These are phyloP conservation scores for Asteroscopus sphinx DNA, from an alignment of 2,888 invertebrate genomes.

Conservation along the genomic window DNA sequence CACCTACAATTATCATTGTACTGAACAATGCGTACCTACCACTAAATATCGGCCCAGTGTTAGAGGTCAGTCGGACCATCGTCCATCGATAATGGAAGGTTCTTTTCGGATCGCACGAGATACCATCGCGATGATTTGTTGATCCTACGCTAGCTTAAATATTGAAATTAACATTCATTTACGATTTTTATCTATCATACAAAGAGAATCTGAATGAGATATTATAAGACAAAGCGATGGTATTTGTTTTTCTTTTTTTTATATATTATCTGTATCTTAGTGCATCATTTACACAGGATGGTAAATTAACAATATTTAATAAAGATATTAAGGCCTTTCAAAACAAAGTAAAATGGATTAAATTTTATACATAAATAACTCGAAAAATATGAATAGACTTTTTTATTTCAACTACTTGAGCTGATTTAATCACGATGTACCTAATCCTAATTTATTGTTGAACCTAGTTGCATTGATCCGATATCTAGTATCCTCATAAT, in stretches of 20 bases:
- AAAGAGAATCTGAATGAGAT: slow-evolving; percentile 59
- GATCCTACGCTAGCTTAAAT: slow-evolving; percentile 85
- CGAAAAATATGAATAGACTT: no score
- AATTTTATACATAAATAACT: no score
- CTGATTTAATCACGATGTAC: no score
- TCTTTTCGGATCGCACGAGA: slow-evolving; percentile 84
- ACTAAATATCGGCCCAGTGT: slow-evolving; percentile 82
- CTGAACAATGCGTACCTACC: slow-evolving; percentile 81
- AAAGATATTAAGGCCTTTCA: no score
- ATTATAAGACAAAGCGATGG: slow-evolving; percentile 51
- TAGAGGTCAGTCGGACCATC: slow-evolving; percentile 80
- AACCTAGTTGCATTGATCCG: no score
- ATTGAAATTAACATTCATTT: slow-evolving; percentile 88
- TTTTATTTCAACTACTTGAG: no score
- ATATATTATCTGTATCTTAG: background rate
- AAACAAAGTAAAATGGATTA: no score
- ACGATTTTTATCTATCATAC: slow-evolving; percentile 78
- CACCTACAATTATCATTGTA: slow-evolving; percentile 87
- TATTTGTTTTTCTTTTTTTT: slow-evolving; percentile 46
- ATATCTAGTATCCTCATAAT: no score
- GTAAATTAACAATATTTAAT: no score
- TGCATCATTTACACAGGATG: no score
- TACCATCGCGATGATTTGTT: slow-evolving; percentile 88
- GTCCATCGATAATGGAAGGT: slow-evolving; percentile 79
- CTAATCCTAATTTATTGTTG: no score